phyloP scores from a whole-genome alignment of 2,113 vertebrate species.

The Egretta garzetta region DNA sequence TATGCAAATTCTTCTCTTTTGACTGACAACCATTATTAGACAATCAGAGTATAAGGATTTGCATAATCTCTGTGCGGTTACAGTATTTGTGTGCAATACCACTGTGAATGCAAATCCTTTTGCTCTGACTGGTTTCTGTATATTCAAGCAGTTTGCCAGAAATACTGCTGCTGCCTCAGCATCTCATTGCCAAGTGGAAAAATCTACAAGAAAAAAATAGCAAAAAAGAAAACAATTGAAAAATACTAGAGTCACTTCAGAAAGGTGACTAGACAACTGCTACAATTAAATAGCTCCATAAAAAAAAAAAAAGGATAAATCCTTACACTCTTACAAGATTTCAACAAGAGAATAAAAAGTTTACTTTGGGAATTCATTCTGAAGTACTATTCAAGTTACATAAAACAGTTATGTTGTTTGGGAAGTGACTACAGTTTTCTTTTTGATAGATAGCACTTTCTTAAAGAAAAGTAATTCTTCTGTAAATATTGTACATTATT shows the following conservation, averaged over 20 bases:
- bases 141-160: conserved; percentile 34
- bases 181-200: conserved; percentile 21
- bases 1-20: conserved; percentile 65
- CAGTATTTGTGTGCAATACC: conserved; percentile 22
- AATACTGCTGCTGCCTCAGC: conserved; percentile 39
- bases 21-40: conserved; percentile 63
- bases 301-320: background rate
- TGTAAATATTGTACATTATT: background rate
- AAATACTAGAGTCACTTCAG: background rate
- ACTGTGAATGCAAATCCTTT: conserved; percentile 50
- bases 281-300: background rate
- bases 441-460: background rate
- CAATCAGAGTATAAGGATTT: conserved; percentile 57
- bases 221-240: background rate
- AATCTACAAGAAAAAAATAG: background rate
- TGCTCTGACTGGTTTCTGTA: conserved; percentile 29
- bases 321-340: background rate
- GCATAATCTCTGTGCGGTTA: conserved; percentile 51
- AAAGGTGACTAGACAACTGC: background rate
- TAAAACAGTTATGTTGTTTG: background rate
- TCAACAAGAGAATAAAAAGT: background rate
- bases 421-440: background rate
- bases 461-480: background rate
- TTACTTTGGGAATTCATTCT: background rate
- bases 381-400: background rate